Evolutionary conservation across 2,797 vertebrate genomes (phyloP).

Genomic region (Aeoliscus strigatus): DNA sequence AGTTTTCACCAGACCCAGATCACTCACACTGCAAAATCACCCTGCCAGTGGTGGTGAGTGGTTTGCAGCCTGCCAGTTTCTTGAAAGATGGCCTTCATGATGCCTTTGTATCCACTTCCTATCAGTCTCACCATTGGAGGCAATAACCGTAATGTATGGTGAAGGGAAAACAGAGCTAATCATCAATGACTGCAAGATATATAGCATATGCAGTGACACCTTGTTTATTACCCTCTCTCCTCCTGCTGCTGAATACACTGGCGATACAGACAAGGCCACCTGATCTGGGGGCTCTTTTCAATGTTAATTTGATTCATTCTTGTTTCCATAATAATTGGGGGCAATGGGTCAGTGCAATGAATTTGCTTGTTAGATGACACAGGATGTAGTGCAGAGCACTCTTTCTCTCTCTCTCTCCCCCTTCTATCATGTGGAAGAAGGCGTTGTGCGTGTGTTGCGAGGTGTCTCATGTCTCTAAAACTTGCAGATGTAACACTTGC

Average conservation of each 20-base stretch:
- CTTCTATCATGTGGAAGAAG: slow-evolving; percentile 28
- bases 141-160: slow-evolving; percentile 82
- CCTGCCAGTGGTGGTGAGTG: slow-evolving; percentile 60
- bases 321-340: slow-evolving; percentile 78
- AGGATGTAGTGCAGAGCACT: slow-evolving; percentile 47
- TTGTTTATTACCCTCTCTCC: slow-evolving; percentile 73
- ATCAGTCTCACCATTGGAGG: slow-evolving; percentile 70
- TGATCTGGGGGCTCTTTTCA: slow-evolving; percentile 62
- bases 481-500: no score
- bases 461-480: no score
- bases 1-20: slow-evolving; percentile 60
- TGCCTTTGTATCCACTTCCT: slow-evolving; percentile 75
- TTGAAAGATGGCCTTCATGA: slow-evolving; percentile 74
- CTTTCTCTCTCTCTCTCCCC: slow-evolving; percentile 20
- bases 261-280: slow-evolving; percentile 44
- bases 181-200: slow-evolving; percentile 82
- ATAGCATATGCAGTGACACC: slow-evolving; percentile 72
- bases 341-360: slow-evolving; percentile 65
- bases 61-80: slow-evolving; percentile 72
- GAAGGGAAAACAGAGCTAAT: slow-evolving; percentile 79
- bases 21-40: slow-evolving; percentile 65
- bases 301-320: slow-evolving; percentile 73
- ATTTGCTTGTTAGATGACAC: slow-evolving; percentile 69
- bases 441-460: no score
- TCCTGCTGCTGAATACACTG: slow-evolving; percentile 50